Evolutionary conservation across 2,888 invertebrate genomes (phyloP), one percentile per base, ranked within the genome.

Genomic region (Sphaerophoria rueppellii): DNA sequence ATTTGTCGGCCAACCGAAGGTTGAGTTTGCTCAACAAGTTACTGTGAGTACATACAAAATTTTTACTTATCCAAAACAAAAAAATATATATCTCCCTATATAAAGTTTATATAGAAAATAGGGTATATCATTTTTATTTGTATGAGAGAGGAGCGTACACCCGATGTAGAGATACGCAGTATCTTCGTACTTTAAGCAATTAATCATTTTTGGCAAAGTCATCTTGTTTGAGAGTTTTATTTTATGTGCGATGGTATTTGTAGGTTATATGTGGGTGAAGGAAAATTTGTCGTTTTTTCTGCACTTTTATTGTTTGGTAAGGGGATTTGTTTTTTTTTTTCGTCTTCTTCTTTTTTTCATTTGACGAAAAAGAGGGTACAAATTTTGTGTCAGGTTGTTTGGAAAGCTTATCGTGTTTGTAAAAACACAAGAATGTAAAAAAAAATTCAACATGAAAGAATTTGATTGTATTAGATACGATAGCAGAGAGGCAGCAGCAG

Each of bases 1-100:
- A 93, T 94, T 95, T 93, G 95, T 95, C 93, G 95, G 95, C 93
- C 95, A 95, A 94, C 95, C 94, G 93, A 94, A 95, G 92, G 94
- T 95, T 94, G 95, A 95, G 93, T 95, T 95, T 93, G 93, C 95
- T 93, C 94, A 94, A 93, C 94, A 94, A 93, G 93, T 94, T 94
- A 95, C 95, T 94, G 95, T 95, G 93, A 95, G 95, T 95, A 94
- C 75, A 75, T 81, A 75, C 76, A 67, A 79, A 54, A 82, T 76
- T 60, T 43, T 75, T 55, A 67, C 50, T 34, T 63, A 63, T 63
- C 32, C 32, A 35, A 65, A 35, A 54, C 24, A 54, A 75, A 43
- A 24, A 61, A 58, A 67, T 46, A 65, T 63, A 48, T 32, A 37
- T 24, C 24, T 24, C 24, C 24, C 2, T 24, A 24, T 48, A 40